Percentiles rank a stretch among this genome's conserved stretches.
phyloP scores from a whole-genome alignment of 2,113 vertebrate species.

The Puffinus mauretanicus region DNA sequence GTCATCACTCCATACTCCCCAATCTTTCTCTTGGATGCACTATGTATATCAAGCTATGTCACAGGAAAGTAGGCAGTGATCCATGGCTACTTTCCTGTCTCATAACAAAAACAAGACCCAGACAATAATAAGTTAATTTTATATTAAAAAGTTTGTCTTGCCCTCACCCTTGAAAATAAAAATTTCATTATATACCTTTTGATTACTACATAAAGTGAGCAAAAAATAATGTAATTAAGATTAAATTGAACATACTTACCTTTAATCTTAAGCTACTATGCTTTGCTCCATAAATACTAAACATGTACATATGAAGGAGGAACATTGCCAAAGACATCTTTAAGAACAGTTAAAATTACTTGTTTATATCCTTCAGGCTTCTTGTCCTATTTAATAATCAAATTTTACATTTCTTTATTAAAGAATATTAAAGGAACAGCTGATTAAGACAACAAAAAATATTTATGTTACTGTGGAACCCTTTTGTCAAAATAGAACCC shows the following conservation, averaged over 20 bases:
- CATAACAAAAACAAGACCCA: background rate
- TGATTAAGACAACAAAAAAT: background rate
- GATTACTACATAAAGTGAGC: background rate
- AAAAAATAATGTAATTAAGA: background rate
- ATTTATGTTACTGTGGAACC: background rate
- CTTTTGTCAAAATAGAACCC: background rate
- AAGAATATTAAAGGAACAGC: background rate
- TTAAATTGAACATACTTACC: background rate
- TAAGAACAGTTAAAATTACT: background rate
- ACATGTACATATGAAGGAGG: background rate
- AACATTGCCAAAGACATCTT: background rate
- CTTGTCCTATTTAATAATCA: background rate
- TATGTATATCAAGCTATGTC: background rate
- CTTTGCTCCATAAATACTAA: background rate
- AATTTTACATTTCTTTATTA: background rate
- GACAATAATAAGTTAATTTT: background rate
- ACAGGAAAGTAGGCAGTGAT: background rate
- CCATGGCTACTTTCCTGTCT: background rate
- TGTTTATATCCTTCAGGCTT: background rate
- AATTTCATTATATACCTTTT: background rate
- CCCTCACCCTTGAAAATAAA: background rate
- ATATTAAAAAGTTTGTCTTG: background rate
- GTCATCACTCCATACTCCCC: no score
- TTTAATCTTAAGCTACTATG: background rate
- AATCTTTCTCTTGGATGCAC: background rate